Evolutionary conservation across 2,888 invertebrate species (phyloP).

Genomic region (Orthosia gothica): DNA sequence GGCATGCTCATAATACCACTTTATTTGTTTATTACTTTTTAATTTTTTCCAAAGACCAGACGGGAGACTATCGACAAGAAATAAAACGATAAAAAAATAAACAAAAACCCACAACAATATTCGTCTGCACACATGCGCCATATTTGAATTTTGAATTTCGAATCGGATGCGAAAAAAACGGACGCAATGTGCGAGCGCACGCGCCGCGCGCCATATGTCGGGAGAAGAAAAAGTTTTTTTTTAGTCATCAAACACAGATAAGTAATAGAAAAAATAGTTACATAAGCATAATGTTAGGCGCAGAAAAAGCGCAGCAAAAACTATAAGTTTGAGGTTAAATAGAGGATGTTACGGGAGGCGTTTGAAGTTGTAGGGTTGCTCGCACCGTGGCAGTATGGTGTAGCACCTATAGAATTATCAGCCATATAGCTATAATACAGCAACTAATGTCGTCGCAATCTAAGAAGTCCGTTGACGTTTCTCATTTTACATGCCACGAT

Average conservation of each 20-base stretch:
- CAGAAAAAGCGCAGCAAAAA: slow-evolving; percentile 87
- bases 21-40: slow-evolving; percentile 79
- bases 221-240: slow-evolving; percentile 81
- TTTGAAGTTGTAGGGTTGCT: slow-evolving; percentile 67
- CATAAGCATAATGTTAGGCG: slow-evolving; percentile 90
- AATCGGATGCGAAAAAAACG: slow-evolving; percentile 91
- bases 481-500: too few species aligned
- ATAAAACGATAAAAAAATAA: slow-evolving; percentile 75
- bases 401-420: neutral
- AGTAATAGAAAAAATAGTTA: slow-evolving; percentile 87
- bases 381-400: neutral
- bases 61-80: slow-evolving; percentile 77
- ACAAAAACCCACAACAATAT: slow-evolving; percentile 80
- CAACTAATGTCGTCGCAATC: too few species aligned
- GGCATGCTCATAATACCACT: slow-evolving; percentile 58
- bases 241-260: slow-evolving; percentile 88
- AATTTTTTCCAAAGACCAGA: slow-evolving; percentile 72
- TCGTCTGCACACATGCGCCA: slow-evolving; percentile 85
- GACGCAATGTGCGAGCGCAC: slow-evolving; percentile 89
- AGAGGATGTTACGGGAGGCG: slow-evolving; percentile 80
- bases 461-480: too few species aligned
- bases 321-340: slow-evolving; percentile 85
- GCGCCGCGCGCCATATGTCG: slow-evolving; percentile 87
- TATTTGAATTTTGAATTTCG: slow-evolving; percentile 87
- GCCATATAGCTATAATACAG: too few species aligned